phyloP scores from a whole-genome alignment of 2,113 vertebrate genomes.

The Cichladusa arquata region DNA sequence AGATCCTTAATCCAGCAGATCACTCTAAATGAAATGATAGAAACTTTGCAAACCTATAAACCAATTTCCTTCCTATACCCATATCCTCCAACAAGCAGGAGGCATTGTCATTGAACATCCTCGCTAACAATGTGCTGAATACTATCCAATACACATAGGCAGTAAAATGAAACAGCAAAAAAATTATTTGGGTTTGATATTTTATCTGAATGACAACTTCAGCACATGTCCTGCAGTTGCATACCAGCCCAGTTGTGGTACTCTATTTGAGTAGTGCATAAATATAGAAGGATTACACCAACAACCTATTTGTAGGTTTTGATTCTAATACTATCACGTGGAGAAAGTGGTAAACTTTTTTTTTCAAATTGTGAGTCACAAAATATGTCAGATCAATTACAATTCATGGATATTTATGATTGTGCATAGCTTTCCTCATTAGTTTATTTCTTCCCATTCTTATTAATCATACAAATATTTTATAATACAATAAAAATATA shows the following conservation, averaged over 20 bases:
- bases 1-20: neutral
- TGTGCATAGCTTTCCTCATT: neutral
- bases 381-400: neutral
- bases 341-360: neutral
- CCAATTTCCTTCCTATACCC: fast-evolving
- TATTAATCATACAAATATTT: neutral
- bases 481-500: neutral
- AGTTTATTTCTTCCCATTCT: neutral
- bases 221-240: neutral
- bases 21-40: neutral
- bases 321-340: neutral
- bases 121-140: neutral
- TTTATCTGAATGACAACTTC: neutral
- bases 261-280: neutral
- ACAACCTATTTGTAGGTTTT: neutral
- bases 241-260: neutral
- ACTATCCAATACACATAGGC: fast-evolving
- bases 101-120: neutral
- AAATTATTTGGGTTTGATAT: neutral
- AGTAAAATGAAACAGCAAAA: neutral
- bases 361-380: neutral
- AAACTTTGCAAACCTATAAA: neutral
- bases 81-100: neutral
- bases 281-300: neutral
- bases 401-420: neutral